Evolutionary conservation across 2,888 invertebrate genomes (phyloP), one percentile per base, ranked within the genome.

Genomic region (Cryptophagus acutangulus): DNA sequence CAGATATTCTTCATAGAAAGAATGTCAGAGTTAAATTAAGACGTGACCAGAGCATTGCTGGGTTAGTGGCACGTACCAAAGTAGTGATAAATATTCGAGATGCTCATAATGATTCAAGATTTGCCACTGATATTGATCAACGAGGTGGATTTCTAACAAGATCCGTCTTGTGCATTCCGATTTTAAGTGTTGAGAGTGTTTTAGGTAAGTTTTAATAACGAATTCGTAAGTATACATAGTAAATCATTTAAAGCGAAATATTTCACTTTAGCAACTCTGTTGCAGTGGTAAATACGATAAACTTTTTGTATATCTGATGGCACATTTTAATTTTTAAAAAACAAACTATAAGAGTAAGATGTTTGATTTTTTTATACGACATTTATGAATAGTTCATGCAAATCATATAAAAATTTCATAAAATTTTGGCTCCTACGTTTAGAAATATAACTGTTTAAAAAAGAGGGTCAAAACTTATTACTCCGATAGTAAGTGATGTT

Each of bases 81-180:
- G 56, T 65, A 10, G 47, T 62, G 0, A 52, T 79, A 6, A 80
- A 79, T 59, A 63, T 80, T 1, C 59, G 60, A 12, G 77, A 80
- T 47, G 74, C 76, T 1, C 77, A 74, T 59, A 72, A 68, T 33
- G 80, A 80, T 60, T 55, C 69, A 0, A 67, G 76, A 12, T 78
- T 78, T 54, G 49, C 61, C 17, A 75, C 71, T 34, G 75, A 76
- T 40, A 66, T 76, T 9, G 78, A 79, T 49, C 70, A 71, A 2
- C 72, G 71, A 16, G 74, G 75, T 0, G 78, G 77, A 1, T 72
- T 73, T 12, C 75, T 78, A 1, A 75, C 76, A 1, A 66, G 78
- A 37, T 72, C 76, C 1, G 71, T 76, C 18, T 55, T 80, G 2
- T 76, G 74, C 10, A 70, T 74, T 38, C 78, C 79, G 0, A 74